Evolutionary conservation across 1,140 invertebrate species (phyloP).

Genomic region (Riptortus pedestris): DNA sequence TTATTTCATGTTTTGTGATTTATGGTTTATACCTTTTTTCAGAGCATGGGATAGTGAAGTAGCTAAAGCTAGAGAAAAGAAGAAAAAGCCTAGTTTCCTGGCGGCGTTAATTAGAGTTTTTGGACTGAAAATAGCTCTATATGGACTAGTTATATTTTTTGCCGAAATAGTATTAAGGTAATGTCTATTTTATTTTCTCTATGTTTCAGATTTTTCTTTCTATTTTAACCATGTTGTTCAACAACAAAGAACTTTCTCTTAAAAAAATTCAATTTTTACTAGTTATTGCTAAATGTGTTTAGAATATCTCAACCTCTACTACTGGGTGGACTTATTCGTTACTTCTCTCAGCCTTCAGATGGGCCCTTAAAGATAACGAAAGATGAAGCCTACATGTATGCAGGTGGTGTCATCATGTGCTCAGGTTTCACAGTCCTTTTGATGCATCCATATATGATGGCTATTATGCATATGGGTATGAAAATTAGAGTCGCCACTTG

Average conservation of each 20-base stretch:
- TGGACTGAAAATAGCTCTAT: slow-evolving; percentile 40
- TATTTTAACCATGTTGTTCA: neutral
- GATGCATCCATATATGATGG: slow-evolving; percentile 70
- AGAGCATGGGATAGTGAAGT: slow-evolving; percentile 33
- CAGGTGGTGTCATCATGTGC: slow-evolving; percentile 54
- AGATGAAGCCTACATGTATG: slow-evolving; percentile 54
- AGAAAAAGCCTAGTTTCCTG: slow-evolving; percentile 42
- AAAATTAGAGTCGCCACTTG: slow-evolving; percentile 66
- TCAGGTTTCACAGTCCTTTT: slow-evolving; percentile 57
- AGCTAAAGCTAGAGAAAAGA: slow-evolving; percentile 34
- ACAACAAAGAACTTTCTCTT: neutral
- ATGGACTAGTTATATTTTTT: slow-evolving; percentile 42
- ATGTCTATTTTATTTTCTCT: neutral
- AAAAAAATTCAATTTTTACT: neutral
- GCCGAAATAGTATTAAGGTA: slow-evolving; percentile 41
- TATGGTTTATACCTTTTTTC: slow-evolving; percentile 18
- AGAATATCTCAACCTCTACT: slow-evolving; percentile 63
- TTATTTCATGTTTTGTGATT: too few relatives aligned
- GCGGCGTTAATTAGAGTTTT: slow-evolving; percentile 44
- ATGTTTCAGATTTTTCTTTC: neutral
- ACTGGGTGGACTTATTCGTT: slow-evolving; percentile 58
- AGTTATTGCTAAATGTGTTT: slow-evolving; percentile 28
- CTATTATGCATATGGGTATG: slow-evolving; percentile 61
- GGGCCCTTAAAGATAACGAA: slow-evolving; percentile 35
- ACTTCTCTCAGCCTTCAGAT: slow-evolving; percentile 42